Evolutionary conservation across 2,113 vertebrate genomes (phyloP), one percentile per base, ranked within the genome.

Genomic region (Semnornis frantzii): DNA sequence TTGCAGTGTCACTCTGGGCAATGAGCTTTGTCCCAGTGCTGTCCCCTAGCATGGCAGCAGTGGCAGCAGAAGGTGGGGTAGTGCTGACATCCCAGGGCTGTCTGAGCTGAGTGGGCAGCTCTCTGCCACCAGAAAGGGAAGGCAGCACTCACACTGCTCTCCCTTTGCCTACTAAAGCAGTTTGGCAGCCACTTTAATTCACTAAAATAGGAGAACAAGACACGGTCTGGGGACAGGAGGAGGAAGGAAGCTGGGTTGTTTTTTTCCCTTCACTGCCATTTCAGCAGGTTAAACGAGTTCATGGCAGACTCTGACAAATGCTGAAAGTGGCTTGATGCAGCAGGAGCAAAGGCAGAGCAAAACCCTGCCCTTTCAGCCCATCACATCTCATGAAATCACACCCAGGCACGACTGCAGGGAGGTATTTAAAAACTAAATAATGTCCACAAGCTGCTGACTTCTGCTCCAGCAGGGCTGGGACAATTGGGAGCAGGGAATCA

Each of bases 401-500:
- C 4, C 11, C 71, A 39, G 81, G 73, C 93, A 58, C 79, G 85
- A 93, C 76, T 9, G 48, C 73, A 76, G 5, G 3, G 87, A 90
- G 92, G 91, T 72, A 91, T 95, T 95, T 91, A 60, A 79, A 91
- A 87, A 42, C 89, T 57, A 37, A 74, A 82, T 88, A 75, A 90
- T 27, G 66, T 77, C 77, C 93, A 76, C 80, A 57, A 91, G 96
- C 91, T 94, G 95, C 94, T 96, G 89, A 93, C 82, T 91, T 93
- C 85, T 89, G 89, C 42, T 93, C 84, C 91, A 92, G 84, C 79
- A 85, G 52, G 75, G 58, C 78, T 10, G 5, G 89, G 92, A 91
- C 87, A 91, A 93, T 77, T 28, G 1, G 84, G 46, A 76, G 81
- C 78, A 87, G 82, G 28, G 91, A 93, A 68, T 91, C 91, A 55